Evolutionary conservation across 2,113 vertebrate species (phyloP).

Genomic region (Coptodon rendalli): DNA sequence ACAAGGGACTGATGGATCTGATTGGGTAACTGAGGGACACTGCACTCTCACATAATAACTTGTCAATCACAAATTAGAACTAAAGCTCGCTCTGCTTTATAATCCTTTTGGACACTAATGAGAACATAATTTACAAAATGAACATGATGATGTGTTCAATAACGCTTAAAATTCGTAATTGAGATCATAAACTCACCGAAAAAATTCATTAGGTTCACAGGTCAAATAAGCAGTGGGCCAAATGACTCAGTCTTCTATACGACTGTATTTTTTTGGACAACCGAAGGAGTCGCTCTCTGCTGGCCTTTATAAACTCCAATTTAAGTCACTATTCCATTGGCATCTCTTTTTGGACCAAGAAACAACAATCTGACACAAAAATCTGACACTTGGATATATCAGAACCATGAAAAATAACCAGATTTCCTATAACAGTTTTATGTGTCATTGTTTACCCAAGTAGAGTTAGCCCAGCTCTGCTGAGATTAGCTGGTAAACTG

Average conservation of each 20-base stretch:
- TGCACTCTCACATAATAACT: neutral
- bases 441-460: neutral
- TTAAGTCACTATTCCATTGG: neutral
- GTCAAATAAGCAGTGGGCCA: neutral
- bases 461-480: neutral
- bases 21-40: neutral
- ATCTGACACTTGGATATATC: neutral
- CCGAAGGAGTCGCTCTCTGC: rapidly evolving
- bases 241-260: neutral
- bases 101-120: neutral
- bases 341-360: neutral
- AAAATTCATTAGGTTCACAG: neutral
- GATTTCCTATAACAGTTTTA: neutral
- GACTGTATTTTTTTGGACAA: neutral
- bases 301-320: neutral
- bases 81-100: neutral
- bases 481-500: neutral
- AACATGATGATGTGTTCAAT: neutral
- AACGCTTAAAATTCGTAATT: neutral
- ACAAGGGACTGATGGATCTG: neutral
- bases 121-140: neutral
- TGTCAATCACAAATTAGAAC: neutral
- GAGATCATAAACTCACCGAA: neutral
- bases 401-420: neutral
- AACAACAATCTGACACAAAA: neutral